Evolutionary conservation across 37 sponge, comb jelly and placozoan genomes (phyloP).

Genomic region (Mnemiopsis leidyi): DNA sequence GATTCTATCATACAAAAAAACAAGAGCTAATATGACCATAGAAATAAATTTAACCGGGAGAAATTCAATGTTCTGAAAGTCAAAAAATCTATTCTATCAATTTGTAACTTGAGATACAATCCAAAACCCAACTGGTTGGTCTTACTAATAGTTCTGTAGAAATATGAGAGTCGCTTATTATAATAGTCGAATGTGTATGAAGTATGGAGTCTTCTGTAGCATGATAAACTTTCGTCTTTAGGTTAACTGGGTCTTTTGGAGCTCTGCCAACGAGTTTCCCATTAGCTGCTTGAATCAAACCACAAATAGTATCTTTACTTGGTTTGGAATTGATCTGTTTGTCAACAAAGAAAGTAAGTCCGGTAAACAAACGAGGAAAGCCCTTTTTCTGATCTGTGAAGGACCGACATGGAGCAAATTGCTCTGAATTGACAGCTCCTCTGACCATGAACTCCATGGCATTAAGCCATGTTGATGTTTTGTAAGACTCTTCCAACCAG

Average conservation of each 20-base stretch:
- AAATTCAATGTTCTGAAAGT: no score
- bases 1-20: no score
- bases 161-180: neutral
- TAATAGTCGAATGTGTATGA: neutral
- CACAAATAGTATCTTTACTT: neutral
- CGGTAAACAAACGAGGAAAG: neutral
- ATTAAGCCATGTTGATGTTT: neutral
- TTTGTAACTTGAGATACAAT: neutral
- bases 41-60: no score
- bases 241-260: neutral
- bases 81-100: neutral
- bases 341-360: neutral
- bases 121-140: neutral
- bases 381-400: neutral
- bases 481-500: slow-evolving; percentile 1
- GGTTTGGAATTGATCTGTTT: neutral
- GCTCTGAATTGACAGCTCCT: neutral
- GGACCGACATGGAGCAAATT: neutral
- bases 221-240: slow-evolving; percentile 20
- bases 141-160: neutral
- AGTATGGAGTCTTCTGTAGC: neutral
- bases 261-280: neutral
- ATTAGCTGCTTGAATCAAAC: neutral
- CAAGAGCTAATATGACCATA: no score
- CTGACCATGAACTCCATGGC: neutral